phyloP scores from a whole-genome alignment of 2,888 invertebrate species.

The Athrips mouffetella region DNA sequence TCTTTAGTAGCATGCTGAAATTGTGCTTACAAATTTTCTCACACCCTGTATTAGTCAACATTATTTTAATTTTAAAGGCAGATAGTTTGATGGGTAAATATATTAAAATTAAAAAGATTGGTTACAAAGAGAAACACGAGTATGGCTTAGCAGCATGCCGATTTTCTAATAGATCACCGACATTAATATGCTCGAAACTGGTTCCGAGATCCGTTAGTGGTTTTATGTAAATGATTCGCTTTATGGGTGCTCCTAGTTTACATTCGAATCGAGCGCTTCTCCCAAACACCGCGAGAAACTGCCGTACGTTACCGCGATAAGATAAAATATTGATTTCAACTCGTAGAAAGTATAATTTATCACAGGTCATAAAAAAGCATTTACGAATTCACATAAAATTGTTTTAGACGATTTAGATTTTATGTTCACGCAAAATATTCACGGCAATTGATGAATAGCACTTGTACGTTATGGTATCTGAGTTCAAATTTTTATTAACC shows the following conservation, averaged over 20 bases:
- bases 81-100: slow-evolving; percentile 47
- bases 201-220: slow-evolving; percentile 76
- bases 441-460: slow-evolving; percentile 8
- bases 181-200: slow-evolving; percentile 69
- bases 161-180: slow-evolving; percentile 76
- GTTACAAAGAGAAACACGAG: slow-evolving; percentile 49
- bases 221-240: slow-evolving; percentile 73
- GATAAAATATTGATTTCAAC: slow-evolving; percentile 47
- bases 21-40: not conserved
- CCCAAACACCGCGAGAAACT: slow-evolving; percentile 37
- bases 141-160: slow-evolving; percentile 49
- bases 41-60: slow-evolving; percentile 30
- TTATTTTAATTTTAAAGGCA: slow-evolving; percentile 36
- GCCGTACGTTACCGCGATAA: slow-evolving; percentile 38
- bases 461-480: not conserved
- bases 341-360: slow-evolving; percentile 66
- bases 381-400: slow-evolving; percentile 33
- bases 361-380: slow-evolving; percentile 45
- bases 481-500: too few relatives aligned
- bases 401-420: slow-evolving; percentile 18
- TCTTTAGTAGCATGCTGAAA: too few relatives aligned
- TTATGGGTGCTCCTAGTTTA: slow-evolving; percentile 70
- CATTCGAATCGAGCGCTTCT: slow-evolving; percentile 50
- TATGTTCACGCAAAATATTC: slow-evolving; percentile 18
- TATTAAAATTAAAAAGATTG: slow-evolving; percentile 59